These are phyloP conservation scores for Octomys mimax DNA, from an alignment of 2,797 vertebrate species.

Conservation along the genomic window DNA sequence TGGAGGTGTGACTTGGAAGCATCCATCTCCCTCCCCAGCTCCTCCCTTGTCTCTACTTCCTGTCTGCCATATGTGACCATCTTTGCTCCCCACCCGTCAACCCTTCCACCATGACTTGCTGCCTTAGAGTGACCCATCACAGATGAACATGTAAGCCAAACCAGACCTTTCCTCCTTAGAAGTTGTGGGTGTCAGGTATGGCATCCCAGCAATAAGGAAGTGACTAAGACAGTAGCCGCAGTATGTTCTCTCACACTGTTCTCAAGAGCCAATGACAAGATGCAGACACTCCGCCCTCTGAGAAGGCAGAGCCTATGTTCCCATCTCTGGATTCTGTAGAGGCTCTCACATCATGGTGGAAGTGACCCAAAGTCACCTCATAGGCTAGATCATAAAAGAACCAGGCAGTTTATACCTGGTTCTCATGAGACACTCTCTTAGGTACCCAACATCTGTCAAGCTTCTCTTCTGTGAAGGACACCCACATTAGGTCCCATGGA, in stretches of 20 bases:
- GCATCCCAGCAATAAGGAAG: not conserved
- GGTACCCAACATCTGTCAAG: not conserved
- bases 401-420: not conserved
- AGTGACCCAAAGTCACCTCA: not conserved
- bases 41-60: not conserved
- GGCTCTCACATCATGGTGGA: not conserved
- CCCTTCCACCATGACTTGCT: not conserved
- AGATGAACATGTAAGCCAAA: not conserved
- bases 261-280: not conserved
- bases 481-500: not conserved
- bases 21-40: not conserved
- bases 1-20: not conserved
- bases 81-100: not conserved
- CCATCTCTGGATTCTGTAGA: not conserved
- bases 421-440: not conserved
- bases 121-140: not conserved
- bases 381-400: not conserved
- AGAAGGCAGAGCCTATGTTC: not conserved
- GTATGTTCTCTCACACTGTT: not conserved
- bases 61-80: not conserved
- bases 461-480: not conserved
- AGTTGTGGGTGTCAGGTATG: not conserved
- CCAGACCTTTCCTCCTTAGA: not conserved
- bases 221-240: not conserved
- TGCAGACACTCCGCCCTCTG: not conserved